Base-by-base conservation (phyloP, 2,113 vertebrate genomes). In the Notarius lentiginosus region DNA sequence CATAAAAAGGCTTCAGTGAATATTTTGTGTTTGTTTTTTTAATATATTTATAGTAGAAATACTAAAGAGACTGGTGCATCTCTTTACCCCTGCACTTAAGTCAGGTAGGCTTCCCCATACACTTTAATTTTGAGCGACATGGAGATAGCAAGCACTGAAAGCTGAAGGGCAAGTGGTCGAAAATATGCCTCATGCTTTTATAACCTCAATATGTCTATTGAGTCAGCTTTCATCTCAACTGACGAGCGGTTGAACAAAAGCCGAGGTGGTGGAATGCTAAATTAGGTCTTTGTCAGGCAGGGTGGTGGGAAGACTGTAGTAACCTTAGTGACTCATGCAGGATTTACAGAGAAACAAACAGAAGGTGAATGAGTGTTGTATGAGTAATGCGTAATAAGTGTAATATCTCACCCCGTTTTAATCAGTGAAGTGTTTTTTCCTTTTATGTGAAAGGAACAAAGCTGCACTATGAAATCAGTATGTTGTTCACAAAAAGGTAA, bases 261-360 rank as follows among this genome's bases (percentile, higher is more conserved):
- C 70, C 22, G 56, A 85, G 55, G 70, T 88, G 85, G 61, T 72
- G 66, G 41, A 84, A 55, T 24, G 53, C 47, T 79, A 79, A 87
- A 79, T 76, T 27, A 82, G 73, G 51, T 87, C 66, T 84, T 84
- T 89, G 83, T 85, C 66, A 68, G 68, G 47, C 24, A 5, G 63
- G 22, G 65, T 27, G 47, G 53, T 77, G 61, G 85, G 61, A 75
- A 82, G 53, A 82, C 49, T 47, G 30, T 51, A 68, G 82, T 61
- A 84, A 86, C 51, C 49, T 24, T 34, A 68, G 82, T 87, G 88
- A 89, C 86, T 89, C 88, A 89, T 63, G 58, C 83, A 77, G 85
- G 83, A 80, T 85, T 80, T 84, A 61, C 84, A 56, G 30, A 9
- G 75, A 79, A 83, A 82, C 34, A 83, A 79, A 79, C 75, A 79